These are phyloP conservation scores for Acrobasis consociella DNA, from an alignment of 2,888 invertebrate genomes.

Conservation along the genomic window DNA sequence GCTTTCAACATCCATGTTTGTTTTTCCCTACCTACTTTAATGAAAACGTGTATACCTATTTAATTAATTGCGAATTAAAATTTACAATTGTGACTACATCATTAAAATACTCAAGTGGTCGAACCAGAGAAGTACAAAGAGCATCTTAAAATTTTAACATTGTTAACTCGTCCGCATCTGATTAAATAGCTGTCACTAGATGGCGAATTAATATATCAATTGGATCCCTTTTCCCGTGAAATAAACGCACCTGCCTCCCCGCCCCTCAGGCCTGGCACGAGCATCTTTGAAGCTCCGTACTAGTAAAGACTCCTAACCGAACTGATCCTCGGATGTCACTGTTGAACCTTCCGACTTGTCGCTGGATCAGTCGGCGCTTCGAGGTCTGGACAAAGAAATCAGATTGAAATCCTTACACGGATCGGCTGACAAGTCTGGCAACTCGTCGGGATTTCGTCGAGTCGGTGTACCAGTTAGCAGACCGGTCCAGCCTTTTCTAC, in stretches of 20 bases:
- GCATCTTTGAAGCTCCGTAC: slow-evolving; percentile 52
- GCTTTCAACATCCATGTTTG: neutral
- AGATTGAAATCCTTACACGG: slow-evolving; percentile 60
- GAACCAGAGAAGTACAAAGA: too few species aligned
- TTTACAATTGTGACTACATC: too few species aligned
- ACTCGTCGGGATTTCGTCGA: slow-evolving; percentile 34
- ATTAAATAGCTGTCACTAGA: slow-evolving; percentile 41
- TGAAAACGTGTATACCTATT: too few species aligned
- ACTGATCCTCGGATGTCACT: slow-evolving; percentile 56
- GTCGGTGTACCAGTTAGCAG: slow-evolving; percentile 48
- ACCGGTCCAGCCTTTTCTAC: slow-evolving; percentile 53
- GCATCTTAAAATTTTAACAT: slow-evolving; percentile 25
- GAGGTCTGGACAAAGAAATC: slow-evolving; percentile 74
- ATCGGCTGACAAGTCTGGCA: slow-evolving; percentile 41
- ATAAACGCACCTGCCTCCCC: slow-evolving; percentile 59
- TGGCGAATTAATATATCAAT: slow-evolving; percentile 58
- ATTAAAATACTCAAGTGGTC: too few species aligned
- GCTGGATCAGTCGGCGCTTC: slow-evolving; percentile 47
- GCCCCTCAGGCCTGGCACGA: slow-evolving; percentile 43
- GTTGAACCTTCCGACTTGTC: slow-evolving; percentile 45
- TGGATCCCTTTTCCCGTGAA: slow-evolving; percentile 54
- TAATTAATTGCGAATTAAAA: too few species aligned
- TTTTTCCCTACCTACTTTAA: neutral
- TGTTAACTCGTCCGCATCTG: slow-evolving; percentile 37
- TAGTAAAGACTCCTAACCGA: slow-evolving; percentile 46